Evolutionary conservation across 2,888 invertebrate species (phyloP).

Genomic region (Caenorhabditis sp.): DNA sequence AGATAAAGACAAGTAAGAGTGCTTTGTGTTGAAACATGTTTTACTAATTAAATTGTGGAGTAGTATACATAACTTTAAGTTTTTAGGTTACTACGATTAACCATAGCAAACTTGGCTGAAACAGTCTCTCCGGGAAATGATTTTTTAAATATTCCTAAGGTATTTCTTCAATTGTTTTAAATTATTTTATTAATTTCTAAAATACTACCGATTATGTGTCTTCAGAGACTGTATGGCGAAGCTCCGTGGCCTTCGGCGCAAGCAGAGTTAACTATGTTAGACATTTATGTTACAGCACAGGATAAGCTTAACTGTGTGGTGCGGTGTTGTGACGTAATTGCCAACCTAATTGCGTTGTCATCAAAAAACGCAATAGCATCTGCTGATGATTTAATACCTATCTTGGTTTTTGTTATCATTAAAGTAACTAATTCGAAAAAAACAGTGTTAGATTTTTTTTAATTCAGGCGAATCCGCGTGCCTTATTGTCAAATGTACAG

Average conservation of each 20-base stretch:
- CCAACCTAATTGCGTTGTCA: slow-evolving; percentile 93
- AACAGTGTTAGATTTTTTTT: too few relatives aligned
- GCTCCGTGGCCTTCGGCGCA: slow-evolving; percentile 98
- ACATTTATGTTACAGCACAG: slow-evolving; percentile 88
- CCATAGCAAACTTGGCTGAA: slow-evolving; percentile 34
- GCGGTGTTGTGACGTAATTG: slow-evolving; percentile 92
- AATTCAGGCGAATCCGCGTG: slow-evolving; percentile 94
- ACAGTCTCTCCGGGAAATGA: slow-evolving; percentile 20
- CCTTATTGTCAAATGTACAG: slow-evolving; percentile 94
- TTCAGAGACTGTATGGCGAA: slow-evolving; percentile 87
- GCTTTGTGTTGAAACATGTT: slow-evolving; percentile 71
- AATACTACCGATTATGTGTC: not conserved
- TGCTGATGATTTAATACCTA: slow-evolving; percentile 95
- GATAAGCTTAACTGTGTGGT: slow-evolving; percentile 71
- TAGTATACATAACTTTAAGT: not conserved
- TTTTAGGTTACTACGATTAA: slow-evolving; percentile 40
- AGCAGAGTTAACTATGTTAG: slow-evolving; percentile 91
- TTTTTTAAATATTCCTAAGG: slow-evolving; percentile 50
- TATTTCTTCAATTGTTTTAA: not conserved
- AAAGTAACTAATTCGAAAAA: too few relatives aligned
- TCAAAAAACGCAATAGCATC: slow-evolving; percentile 86
- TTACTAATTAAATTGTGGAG: not conserved
- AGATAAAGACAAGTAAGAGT: slow-evolving; percentile 92
- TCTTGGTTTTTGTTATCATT: slow-evolving; percentile 95
- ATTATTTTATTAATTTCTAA: not conserved